Evolutionary conservation across 2,888 invertebrate species (phyloP), one percentile per base, ranked within the genome.

Genomic region (Eupithecia tripunctaria): DNA sequence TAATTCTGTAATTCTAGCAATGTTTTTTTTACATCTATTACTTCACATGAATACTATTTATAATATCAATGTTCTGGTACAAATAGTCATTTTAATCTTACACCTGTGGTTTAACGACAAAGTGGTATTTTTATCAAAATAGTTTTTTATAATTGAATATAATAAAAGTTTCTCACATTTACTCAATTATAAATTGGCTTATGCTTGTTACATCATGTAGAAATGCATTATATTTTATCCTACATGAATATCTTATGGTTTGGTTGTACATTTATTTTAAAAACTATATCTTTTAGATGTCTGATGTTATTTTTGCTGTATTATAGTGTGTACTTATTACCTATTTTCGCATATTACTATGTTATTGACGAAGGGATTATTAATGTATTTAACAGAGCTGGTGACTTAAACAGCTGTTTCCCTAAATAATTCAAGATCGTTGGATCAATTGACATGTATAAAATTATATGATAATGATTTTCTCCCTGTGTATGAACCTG

Each of bases 201-300:
- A 38, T 71, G 51, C 67, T 43, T 73, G 32, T 67, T 41, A 74
- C 47, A 70, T 68, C 38, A 71, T 66, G 66, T 70, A 66, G 43
- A 66, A 68, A 71, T 32, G 68, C 47, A 70, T 66, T 62, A 51
- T 70, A 74, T 72, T 70, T 72, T 70, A 29, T 69, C 25, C 29
- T 67, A 41, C 38, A 72, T 70, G 67, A 32, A 72, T 25, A 66
- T 68, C 60, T 36, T 72, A 72, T 68, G 68, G 66, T 70, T 73
- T 70, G 74, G 77, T 70, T 78, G 76, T 74, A 76, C 56, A 79
- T 78, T 75, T 78, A 65, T 71, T 75, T 25, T 21, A 65, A 63
- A 51, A 71, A 51, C 14, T 59, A 25, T 29, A 64, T 69, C 71
- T 66, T 75, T 74, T 27, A 66, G 70, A 67, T 73, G 71, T 70